A percentile compares a stretch with the other conserved stretches of the same genome.
Evolutionary conservation across 2,113 vertebrate genomes (phyloP).

Genomic region (Irena cyanogastra): DNA sequence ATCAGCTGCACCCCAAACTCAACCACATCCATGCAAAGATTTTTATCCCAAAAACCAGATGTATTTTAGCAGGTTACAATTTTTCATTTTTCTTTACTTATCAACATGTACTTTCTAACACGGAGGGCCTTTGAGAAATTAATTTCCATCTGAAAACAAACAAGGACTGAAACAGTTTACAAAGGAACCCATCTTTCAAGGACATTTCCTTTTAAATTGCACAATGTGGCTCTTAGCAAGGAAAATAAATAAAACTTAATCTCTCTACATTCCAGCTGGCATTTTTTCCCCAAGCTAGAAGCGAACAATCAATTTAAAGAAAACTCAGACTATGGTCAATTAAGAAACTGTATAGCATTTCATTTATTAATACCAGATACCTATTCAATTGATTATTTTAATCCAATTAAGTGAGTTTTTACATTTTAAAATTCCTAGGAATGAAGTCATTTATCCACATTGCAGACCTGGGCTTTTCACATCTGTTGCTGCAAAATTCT

Average conservation of each 20-base stretch:
- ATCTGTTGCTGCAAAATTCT: slow-evolving; percentile 13
- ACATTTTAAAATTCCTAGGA: background rate
- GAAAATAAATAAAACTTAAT: slow-evolving; percentile 60
- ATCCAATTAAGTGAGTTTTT: background rate
- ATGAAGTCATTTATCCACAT: background rate
- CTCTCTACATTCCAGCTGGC: slow-evolving; percentile 55
- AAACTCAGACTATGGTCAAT: background rate
- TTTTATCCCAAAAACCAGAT: background rate
- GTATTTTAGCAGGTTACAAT: background rate
- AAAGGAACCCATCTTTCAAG: slow-evolving; percentile 38
- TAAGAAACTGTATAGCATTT: background rate
- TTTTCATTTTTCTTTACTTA: slow-evolving; percentile 9
- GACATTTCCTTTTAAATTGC: slow-evolving; percentile 45
- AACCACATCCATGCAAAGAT: background rate
- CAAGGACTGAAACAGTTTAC: slow-evolving; percentile 43
- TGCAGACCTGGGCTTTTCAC: background rate
- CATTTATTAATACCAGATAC: slow-evolving; percentile 39
- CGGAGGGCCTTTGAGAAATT: background rate
- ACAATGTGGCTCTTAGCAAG: slow-evolving; percentile 44
- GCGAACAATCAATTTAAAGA: slow-evolving; percentile 5
- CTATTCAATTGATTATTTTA: slow-evolving; percentile 20
- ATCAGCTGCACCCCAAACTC: background rate
- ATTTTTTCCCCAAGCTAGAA: slow-evolving; percentile 52
- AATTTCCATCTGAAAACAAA: slow-evolving; percentile 47
- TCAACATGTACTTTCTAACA: background rate